Conservation (phyloP, 2,113 vertebrate species). For the Edolisoma coerulescens region DNA sequence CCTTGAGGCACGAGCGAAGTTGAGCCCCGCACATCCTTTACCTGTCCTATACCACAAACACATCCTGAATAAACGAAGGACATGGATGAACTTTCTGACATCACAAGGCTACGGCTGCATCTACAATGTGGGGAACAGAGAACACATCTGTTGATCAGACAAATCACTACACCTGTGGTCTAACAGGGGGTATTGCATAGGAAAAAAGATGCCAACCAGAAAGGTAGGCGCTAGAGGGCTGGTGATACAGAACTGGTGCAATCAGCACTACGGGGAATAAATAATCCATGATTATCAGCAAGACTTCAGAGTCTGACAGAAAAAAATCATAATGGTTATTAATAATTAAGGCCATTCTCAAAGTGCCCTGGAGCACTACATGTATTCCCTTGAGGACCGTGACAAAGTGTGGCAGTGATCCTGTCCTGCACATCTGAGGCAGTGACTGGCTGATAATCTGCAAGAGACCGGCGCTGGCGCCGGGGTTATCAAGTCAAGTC, state of each 20-base stretch:
- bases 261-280: neutral
- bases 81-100: neutral
- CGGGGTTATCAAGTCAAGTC: slow-evolving; percentile 34
- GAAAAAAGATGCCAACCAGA: neutral
- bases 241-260: neutral
- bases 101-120: neutral
- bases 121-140: neutral
- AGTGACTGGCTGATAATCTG: neutral
- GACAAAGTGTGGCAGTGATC: slow-evolving; percentile 33
- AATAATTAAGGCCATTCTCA: slow-evolving; percentile 21
- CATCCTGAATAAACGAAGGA: neutral
- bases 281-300: slow-evolving; percentile 9
- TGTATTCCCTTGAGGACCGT: neutral
- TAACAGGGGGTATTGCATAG: neutral
- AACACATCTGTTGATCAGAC: neutral
- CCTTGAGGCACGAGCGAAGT: neutral
- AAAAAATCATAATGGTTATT: neutral
- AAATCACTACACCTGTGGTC: neutral
- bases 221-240: neutral
- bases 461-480: neutral
- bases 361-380: neutral
- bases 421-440: slow-evolving; percentile 26
- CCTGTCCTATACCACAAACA: neutral
- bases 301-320: neutral
- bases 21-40: fast-evolving